Evolutionary conservation across 2,113 vertebrate species (phyloP), one percentile per base, ranked within the genome.

Genomic region (Psittacara wagleri): DNA sequence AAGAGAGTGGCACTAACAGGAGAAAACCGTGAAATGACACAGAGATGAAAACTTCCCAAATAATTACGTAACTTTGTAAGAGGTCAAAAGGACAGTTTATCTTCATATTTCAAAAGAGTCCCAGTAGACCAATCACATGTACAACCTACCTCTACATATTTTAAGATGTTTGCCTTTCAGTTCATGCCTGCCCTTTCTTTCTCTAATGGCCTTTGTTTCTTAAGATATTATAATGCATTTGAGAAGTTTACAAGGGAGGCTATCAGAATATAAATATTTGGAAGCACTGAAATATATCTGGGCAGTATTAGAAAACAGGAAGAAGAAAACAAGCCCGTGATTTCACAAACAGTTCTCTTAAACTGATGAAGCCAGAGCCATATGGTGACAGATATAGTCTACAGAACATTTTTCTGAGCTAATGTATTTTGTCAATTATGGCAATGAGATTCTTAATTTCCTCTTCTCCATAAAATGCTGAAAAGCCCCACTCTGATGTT

Each of bases 1-100:
- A 83, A 91, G 82, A 96, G 94, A 95, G 86, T 44, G 75, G 85
- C 81, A 94, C 92, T 94, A 89, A 78, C 43, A 86, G 68, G 31
- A 88, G 75, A 81, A 92, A 96, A 93, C 88, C 44, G 49, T 39
- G 76, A 96, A 96, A 81, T 51, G 90, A 90, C 88, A 92, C 15
- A 29, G n/a, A 82, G 89, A 95, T 92, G 95, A 95, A 94, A 94
- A 61, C 89, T 96, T 96, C 95, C 84, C 59, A 91, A 94, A 96
- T 95, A 96, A 97, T 97, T 93, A 94, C 17, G 62, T 94, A 97
- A 96, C 90, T 95, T 86, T 12, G 0, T 22, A 80, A 84, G 90
- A 95, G 93, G 93, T 96, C 95, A 94, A 78, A 87, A 79, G 95
- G 66, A 86, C 87, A 75, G 94, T 96, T 95, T 94, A 88, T 95